phyloP scores from a whole-genome alignment of 2,797 vertebrate species.

The Craterocephalus amniculus region DNA sequence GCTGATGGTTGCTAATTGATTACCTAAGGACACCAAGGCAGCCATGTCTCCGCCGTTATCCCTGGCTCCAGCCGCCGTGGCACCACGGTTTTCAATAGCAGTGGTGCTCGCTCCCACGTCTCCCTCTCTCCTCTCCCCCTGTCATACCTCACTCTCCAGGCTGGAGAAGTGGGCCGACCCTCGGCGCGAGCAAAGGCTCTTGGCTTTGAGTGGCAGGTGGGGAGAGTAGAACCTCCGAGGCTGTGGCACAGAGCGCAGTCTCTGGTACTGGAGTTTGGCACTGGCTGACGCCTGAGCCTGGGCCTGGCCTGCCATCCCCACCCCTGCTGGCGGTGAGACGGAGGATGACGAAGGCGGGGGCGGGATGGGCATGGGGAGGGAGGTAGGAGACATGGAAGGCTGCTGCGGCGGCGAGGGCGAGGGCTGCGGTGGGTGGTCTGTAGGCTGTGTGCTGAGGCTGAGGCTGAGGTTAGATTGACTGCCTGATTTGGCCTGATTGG shows the following conservation, averaged over 20 bases:
- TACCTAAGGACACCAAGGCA: slow-evolving; percentile 63
- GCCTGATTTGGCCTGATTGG: slow-evolving; percentile 82
- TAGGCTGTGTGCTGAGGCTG: slow-evolving; percentile 81
- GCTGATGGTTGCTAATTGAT: slow-evolving; percentile 67
- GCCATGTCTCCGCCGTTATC: slow-evolving; percentile 62
- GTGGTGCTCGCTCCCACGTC: slow-evolving; percentile 73
- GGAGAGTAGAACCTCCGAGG: slow-evolving; percentile 89
- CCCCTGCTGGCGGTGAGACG: slow-evolving; percentile 81
- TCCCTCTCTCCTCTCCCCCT: slow-evolving; percentile 85
- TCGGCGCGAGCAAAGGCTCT: slow-evolving; percentile 91
- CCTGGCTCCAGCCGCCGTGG: slow-evolving; percentile 66
- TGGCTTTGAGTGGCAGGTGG: slow-evolving; percentile 89
- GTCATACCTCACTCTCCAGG: slow-evolving; percentile 96
- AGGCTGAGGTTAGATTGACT: slow-evolving; percentile 87
- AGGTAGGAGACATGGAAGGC: slow-evolving; percentile 80
- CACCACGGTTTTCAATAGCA: slow-evolving; percentile 56
- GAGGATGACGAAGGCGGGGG: slow-evolving; percentile 84
- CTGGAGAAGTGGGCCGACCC: slow-evolving; percentile 95
- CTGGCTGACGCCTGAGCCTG: slow-evolving; percentile 84
- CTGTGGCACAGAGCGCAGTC: slow-evolving; percentile 87
- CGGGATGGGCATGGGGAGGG: slow-evolving; percentile 83
- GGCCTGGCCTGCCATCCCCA: slow-evolving; percentile 78
- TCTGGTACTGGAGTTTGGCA: slow-evolving; percentile 92
- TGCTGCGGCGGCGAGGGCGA: slow-evolving; percentile 83
- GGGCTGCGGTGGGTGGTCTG: slow-evolving; percentile 77